Evolutionary conservation across 1,140 invertebrate species (phyloP), one percentile per base, ranked within the genome.

Genomic region (Drosophila nikananu): DNA sequence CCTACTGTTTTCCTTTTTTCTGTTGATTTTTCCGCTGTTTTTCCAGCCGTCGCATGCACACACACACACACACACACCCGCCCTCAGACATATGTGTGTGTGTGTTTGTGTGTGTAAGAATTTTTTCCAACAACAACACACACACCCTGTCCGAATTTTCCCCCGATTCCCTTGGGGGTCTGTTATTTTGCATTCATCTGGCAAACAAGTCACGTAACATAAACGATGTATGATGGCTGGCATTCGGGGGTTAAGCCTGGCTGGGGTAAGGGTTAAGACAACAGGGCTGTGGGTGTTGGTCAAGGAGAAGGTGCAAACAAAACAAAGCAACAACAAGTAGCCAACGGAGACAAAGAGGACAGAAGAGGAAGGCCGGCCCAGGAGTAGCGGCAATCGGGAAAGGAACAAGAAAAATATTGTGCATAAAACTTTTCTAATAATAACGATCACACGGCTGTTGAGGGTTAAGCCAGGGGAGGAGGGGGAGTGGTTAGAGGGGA

Each of bases 151-250:
- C 48, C 46, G 63, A 55, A 68, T 71, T 68, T 17, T n/a, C 25
- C 35, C 35, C 39, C 49, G 67, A 71, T 71, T 72, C 67, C 70
- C 60, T 73, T 54, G 46, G 67, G 66, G 67, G 25, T 72, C 55
- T 77, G 72, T 77, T 77, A 67, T 77, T 77, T 77, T 76, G 74
- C 74, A 77, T 77, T 77, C 74, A 77, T 77, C 74, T 77, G 73
- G 74, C 73, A 77, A 77, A 77, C 74, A 77, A 77, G 74, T 77
- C 74, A 77, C 74, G 74, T 77, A 77, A 77, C 74, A 77, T 77
- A 77, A 77, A 77, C 74, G 74, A 77, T 77, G 74, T 77, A 77
- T 77, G 74, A 77, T 77, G 74, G 74, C 74, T 52, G 62, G 63
- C 74, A 66, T 30, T 64, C 48, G 59, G 74, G 59, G 72, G 72